Evolutionary conservation across 2,113 vertebrate species (phyloP).

Genomic region (Lamprologus speciosus): DNA sequence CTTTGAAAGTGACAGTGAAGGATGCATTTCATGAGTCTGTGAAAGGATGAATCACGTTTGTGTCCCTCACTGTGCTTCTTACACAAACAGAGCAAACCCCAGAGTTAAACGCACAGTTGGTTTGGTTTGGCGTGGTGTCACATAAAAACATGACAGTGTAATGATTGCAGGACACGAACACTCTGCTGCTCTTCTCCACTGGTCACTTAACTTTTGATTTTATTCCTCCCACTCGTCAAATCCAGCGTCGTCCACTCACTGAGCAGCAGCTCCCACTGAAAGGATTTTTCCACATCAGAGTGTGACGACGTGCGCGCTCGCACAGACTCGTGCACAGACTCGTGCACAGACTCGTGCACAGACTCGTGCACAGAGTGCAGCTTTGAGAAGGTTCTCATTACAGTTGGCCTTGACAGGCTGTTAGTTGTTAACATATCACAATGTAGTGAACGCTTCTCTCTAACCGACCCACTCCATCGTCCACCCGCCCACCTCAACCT

Average conservation of each 20-base stretch:
- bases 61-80: neutral
- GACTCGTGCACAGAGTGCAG: neutral
- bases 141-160: neutral
- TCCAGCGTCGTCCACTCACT: neutral
- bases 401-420: neutral
- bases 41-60: neutral
- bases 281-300: neutral
- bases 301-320: neutral
- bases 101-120: neutral
- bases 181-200: neutral
- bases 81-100: neutral
- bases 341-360: neutral
- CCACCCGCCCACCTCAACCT: slow-evolving; percentile 20
- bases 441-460: slow-evolving; percentile 16
- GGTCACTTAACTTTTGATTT: neutral
- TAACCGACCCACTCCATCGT: neutral
- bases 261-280: neutral
- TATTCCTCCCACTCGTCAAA: neutral
- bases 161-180: neutral
- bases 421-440: slow-evolving; percentile 19
- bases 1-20: neutral
- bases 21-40: neutral
- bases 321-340: neutral
- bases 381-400: neutral
- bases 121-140: fast-evolving